phyloP scores from a whole-genome alignment of 2,113 vertebrate genomes.

The Limanda limanda region DNA sequence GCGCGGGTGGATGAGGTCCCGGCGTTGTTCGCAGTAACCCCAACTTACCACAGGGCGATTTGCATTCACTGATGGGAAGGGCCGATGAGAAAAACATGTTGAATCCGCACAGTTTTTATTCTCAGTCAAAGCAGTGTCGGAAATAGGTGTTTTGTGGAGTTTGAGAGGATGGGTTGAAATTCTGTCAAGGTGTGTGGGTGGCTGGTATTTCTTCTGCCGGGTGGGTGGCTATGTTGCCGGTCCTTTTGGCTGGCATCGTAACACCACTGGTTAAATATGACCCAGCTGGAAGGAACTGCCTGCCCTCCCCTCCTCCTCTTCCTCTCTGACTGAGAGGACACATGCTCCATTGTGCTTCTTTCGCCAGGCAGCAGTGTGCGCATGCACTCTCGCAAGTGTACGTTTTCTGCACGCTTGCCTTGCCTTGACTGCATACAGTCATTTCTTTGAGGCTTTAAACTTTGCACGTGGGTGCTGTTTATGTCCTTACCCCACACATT shows the following conservation, averaged over 20 bases:
- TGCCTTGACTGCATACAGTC: background rate
- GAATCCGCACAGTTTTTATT: background rate
- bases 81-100: background rate
- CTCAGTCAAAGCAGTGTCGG: background rate
- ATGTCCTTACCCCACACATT: conserved; percentile 20
- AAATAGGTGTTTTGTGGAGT: background rate
- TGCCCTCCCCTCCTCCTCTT: conserved; percentile 27
- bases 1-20: conserved; percentile 30
- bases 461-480: conserved; percentile 45
- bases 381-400: conserved; percentile 43
- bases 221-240: conserved; percentile 36
- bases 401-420: conserved; percentile 30
- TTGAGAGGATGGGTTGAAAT: background rate
- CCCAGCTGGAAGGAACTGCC: conserved; percentile 73
- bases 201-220: background rate
- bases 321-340: conserved; percentile 68
- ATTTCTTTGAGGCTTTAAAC: conserved; percentile 5
- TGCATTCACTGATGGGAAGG: conserved; percentile 11
- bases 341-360: conserved; percentile 65
- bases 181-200: conserved; percentile 8
- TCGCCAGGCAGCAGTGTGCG: conserved; percentile 44
- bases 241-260: conserved; percentile 42
- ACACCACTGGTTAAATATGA: conserved; percentile 73
- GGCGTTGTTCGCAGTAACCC: conserved; percentile 9
- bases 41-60: background rate